Conservation (phyloP, 1,140 invertebrate genomes). For the Achroia grisella region DNA sequence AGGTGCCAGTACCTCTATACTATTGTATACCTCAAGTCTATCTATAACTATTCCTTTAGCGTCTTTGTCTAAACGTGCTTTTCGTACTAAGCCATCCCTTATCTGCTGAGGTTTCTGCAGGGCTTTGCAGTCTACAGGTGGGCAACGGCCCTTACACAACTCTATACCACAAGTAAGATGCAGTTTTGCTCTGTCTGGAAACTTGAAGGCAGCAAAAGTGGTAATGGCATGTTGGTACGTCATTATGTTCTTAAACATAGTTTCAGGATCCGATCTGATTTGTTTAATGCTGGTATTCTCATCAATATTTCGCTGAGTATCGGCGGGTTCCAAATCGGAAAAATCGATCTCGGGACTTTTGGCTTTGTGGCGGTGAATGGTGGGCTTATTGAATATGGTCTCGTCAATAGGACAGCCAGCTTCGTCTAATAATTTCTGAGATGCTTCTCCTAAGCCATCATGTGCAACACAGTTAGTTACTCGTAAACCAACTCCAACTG, state of each 20-base stretch:
- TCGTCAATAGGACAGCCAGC: slow-evolving; percentile 82
- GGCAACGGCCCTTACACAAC: slow-evolving; percentile 80
- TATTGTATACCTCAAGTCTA: slow-evolving; percentile 83
- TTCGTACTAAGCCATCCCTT: slow-evolving; percentile 59
- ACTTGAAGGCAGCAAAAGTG: slow-evolving; percentile 85
- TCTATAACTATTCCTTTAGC: slow-evolving; percentile 77
- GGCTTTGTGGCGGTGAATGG: slow-evolving; percentile 50
- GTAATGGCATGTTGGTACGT: slow-evolving; percentile 76
- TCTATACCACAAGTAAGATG: slow-evolving; percentile 80
- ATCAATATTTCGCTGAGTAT: slow-evolving; percentile 32
- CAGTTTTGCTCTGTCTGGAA: slow-evolving; percentile 82
- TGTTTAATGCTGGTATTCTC: slow-evolving; percentile 36
- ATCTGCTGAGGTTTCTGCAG: slow-evolving; percentile 59
- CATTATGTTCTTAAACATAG: slow-evolving; percentile 69
- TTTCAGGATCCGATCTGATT: slow-evolving; percentile 41
- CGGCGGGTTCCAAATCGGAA: slow-evolving; percentile 38
- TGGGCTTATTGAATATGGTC: slow-evolving; percentile 75
- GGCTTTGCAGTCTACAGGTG: slow-evolving; percentile 72
- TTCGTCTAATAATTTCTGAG: slow-evolving; percentile 80
- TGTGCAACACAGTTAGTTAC: slow-evolving; percentile 83
- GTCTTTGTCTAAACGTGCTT: slow-evolving; percentile 64
- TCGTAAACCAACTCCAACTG: slow-evolving; percentile 80
- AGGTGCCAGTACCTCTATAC: slow-evolving; percentile 83
- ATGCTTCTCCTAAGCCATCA: slow-evolving; percentile 81
- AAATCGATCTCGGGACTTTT: slow-evolving; percentile 52